Base-by-base conservation (phyloP, 2,888 invertebrate species). In the Globia sparganii region DNA sequence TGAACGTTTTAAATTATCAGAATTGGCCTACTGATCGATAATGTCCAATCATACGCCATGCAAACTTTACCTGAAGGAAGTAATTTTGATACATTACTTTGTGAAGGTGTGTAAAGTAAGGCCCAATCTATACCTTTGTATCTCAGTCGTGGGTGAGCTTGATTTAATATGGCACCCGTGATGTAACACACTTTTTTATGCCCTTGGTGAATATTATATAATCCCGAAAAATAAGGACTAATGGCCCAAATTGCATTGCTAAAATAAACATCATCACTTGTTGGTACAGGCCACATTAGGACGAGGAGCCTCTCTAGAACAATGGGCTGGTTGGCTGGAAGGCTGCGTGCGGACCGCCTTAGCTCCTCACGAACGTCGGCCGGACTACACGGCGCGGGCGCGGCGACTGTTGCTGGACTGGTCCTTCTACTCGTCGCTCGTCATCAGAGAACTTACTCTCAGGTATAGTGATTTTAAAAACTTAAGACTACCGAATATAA, bases 351-450 rank as follows among this genome's bases (percentile, higher is more conserved):
- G 98, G 87, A 97, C 98, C 87, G 98, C 99, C 49, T 97, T 99
- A 77, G 98, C 98, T 89, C 98, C 99, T 78, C 99, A 99, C 95
- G 98, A 98, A 92, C 98, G 98, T 59, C 98, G 98, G 89, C 97
- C 98, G 6, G 98, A 98, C 89, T 99, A 98, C 96, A 98, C 98
- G 34, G 98, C 98, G 92, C 98, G 98, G 72, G 99, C 92, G 64
- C 89, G 94, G 4, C 99, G 99, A 92, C 99, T 99, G 97, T 97
- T 99, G 90, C 97, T 99, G 82, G 99, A 99, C 96, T 99, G 99
- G 99, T 99, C 99, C 87, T 99, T 99, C 97, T 99, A 99, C 97
- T 99, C 99, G 94, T 99, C 99, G 76, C 99, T 99, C 98, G 99
- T 99, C 78, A 99, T 99, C 89, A 97, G 99, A 68, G 99, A 99